Conservation (phyloP, 2,113 vertebrate genomes). For the Gopherus flavomarginatus region DNA sequence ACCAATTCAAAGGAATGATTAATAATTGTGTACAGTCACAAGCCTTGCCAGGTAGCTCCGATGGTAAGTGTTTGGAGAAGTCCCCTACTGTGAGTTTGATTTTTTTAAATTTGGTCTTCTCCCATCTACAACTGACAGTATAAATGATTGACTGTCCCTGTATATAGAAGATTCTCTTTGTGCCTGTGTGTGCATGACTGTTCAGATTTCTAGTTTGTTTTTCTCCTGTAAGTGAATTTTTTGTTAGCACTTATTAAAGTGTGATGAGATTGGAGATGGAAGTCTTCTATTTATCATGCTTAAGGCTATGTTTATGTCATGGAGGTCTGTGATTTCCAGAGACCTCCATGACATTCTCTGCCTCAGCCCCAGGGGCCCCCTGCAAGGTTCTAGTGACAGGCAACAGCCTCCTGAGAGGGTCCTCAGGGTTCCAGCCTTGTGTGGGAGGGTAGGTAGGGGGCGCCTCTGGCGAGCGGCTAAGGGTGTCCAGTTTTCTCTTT, state of each 20-base stretch:
- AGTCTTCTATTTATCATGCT: not conserved
- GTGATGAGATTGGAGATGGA: not conserved
- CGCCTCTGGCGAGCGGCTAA: too few species aligned
- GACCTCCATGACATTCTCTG: too few species aligned
- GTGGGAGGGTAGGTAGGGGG: too few species aligned
- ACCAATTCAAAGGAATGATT: constrained; percentile 11
- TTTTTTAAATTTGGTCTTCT: not conserved
- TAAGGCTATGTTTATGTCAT: too few species aligned
- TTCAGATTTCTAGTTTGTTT: not conserved
- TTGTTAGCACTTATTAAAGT: not conserved
- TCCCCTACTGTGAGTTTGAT: not conserved
- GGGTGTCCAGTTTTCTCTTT: too few species aligned
- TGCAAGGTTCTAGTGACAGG: too few species aligned
- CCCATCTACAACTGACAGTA: not conserved
- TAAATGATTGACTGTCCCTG: not conserved
- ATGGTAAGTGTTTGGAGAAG: not conserved
- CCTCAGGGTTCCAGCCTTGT: too few species aligned
- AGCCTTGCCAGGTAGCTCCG: not conserved
- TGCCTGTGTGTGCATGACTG: not conserved
- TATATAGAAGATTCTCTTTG: not conserved
- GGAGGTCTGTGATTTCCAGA: too few species aligned
- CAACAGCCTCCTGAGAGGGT: too few species aligned
- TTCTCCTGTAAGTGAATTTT: not conserved
- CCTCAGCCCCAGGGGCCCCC: too few species aligned
- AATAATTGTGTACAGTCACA: not conserved